Percentiles rank a stretch among this genome's conserved stretches.
Conservation (phyloP, 1,140 invertebrate species). For the Arctopsyche grandis region DNA sequence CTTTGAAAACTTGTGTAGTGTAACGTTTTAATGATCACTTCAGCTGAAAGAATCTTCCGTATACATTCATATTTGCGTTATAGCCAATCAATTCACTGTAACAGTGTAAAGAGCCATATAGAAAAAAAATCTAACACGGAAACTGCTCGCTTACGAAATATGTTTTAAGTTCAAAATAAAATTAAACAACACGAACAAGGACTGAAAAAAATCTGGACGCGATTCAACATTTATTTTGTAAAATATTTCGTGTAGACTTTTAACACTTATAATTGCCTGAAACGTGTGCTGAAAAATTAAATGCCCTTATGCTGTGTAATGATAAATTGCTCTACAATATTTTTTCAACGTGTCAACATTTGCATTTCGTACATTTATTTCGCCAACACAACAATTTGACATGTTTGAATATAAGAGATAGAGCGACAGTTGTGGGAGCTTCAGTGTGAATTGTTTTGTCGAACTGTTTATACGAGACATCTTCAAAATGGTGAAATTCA, state of each 20-base stretch:
- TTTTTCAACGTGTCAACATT: not conserved
- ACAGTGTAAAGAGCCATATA: no score
- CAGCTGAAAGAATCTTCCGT: not conserved
- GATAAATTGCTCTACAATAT: not conserved
- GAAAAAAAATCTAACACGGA: no score
- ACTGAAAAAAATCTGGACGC: no score
- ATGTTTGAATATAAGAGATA: not conserved
- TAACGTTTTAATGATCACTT: slow-evolving; percentile 12
- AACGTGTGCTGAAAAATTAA: no score
- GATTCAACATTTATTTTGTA: no score
- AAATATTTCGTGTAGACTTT: no score
- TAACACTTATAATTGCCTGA: no score
- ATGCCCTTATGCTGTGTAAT: no score
- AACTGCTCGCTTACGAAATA: no score
- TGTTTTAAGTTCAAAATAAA: no score
- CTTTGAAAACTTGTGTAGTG: not conserved
- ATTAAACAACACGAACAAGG: no score
- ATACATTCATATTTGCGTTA: not conserved
- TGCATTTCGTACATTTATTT: not conserved
- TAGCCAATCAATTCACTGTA: not conserved
- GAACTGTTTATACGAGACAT: not conserved
- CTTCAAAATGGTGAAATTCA: not conserved
- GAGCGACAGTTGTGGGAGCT: not conserved
- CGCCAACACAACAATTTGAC: not conserved
- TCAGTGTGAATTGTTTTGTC: not conserved